Conservation (phyloP, 1,140 invertebrate genomes). For the Oreohelix idahoensis region DNA sequence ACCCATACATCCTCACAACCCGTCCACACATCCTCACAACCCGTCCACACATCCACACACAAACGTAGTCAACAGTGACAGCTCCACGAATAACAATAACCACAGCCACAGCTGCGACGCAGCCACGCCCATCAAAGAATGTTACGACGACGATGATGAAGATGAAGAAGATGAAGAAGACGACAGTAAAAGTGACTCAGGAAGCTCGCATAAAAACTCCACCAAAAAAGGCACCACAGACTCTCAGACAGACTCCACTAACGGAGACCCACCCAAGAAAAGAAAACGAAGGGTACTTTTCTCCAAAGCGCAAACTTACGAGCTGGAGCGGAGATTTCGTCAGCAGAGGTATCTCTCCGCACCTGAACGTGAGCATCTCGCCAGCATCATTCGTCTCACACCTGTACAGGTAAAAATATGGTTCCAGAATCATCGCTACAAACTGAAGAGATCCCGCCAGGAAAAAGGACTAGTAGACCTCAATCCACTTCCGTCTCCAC, state of each 20-base stretch:
- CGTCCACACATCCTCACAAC: neutral
- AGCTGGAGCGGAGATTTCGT: constrained; percentile 93
- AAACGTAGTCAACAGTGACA: neutral
- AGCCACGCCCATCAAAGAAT: constrained; percentile 26
- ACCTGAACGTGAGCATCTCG: constrained; percentile 95
- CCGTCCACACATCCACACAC: neutral
- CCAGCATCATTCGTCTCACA: constrained; percentile 91
- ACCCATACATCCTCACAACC: neutral
- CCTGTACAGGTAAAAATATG: constrained; percentile 96
- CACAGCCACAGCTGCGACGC: constrained; percentile 35
- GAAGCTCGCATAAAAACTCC: neutral
- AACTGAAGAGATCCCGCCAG: constrained; percentile 79
- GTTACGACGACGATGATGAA: constrained; percentile 26
- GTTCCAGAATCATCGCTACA: constrained; percentile 87
- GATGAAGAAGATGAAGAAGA: constrained; percentile 28
- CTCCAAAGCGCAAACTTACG: constrained; percentile 97
- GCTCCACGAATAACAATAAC: neutral
- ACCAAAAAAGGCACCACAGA: constrained; percentile 32
- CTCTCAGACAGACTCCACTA: constrained; percentile 17
- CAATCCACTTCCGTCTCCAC: constrained; percentile 75
- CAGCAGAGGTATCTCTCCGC: constrained; percentile 97
- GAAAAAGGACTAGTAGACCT: constrained; percentile 69
- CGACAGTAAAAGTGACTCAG: constrained; percentile 7
- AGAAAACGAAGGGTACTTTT: constrained; percentile 96
- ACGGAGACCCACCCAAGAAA: constrained; percentile 49